Conservation (phyloP, 2,888 invertebrate species). For the Zaprionus lineosus region DNA sequence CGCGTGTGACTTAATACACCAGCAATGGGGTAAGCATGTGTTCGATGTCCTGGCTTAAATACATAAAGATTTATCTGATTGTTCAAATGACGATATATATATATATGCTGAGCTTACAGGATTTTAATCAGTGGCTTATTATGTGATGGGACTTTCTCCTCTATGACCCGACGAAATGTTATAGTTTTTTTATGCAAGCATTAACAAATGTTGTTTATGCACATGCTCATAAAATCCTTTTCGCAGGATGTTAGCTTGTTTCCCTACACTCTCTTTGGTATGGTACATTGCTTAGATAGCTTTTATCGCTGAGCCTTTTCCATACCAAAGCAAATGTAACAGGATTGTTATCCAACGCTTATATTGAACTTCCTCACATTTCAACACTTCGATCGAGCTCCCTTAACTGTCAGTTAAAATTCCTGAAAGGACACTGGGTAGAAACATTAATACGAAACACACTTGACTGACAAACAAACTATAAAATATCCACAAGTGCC, state of each 20-base stretch:
- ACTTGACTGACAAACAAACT: too few species aligned
- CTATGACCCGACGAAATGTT: conserved; percentile 46
- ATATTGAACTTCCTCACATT: too few species aligned
- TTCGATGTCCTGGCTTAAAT: conserved; percentile 24
- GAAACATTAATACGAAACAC: too few species aligned
- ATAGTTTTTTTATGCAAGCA: conserved; percentile 22
- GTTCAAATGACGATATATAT: conserved; percentile 21
- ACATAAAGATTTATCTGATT: conserved; percentile 56
- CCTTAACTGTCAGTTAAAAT: too few species aligned
- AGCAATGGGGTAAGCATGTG: conserved; percentile 28
- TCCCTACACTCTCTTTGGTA: too few species aligned
- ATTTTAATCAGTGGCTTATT: conserved; percentile 48
- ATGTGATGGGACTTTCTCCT: conserved; percentile 17
- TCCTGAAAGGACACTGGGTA: too few species aligned
- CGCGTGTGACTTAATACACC: conserved; percentile 36
- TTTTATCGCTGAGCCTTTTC: too few species aligned
- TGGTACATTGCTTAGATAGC: too few species aligned
- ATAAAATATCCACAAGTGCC: too few species aligned
- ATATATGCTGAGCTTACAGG: conserved; percentile 54
- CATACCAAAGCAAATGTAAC: too few species aligned
- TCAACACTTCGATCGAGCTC: too few species aligned
- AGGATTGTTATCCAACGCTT: too few species aligned
- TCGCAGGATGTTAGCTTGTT: not conserved
- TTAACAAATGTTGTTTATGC: conserved; percentile 9
- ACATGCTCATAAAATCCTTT: conserved; percentile 3